Percentiles rank a stretch among this genome's conserved stretches.
Conservation (phyloP, 2,113 vertebrate genomes). For the mouse (Mus musculus) region DNA sequence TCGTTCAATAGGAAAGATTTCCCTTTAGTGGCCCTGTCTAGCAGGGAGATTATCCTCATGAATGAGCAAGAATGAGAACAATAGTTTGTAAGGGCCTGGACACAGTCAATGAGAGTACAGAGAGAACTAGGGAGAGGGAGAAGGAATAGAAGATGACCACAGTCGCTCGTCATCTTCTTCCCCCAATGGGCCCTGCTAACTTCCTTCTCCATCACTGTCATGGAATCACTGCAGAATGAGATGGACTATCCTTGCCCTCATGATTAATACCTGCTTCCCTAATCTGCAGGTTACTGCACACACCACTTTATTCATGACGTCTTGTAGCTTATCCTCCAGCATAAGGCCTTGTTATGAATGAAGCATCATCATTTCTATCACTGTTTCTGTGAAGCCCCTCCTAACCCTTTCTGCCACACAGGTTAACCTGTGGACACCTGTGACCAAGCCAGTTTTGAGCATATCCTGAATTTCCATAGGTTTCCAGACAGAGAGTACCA, state of each 20-base stretch:
- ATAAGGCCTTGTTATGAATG: neutral
- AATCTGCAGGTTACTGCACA: neutral
- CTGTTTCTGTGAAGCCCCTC: neutral
- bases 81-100: conserved; percentile 48
- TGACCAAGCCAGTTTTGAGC: neutral
- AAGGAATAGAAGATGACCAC: neutral
- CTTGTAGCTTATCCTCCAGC: neutral
- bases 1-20: conserved; percentile 73
- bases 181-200: neutral
- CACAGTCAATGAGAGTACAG: conserved; percentile 48
- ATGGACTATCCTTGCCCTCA: neutral
- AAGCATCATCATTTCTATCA: neutral
- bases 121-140: neutral
- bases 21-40: conserved; percentile 63
- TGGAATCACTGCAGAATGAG: neutral
- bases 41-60: conserved; percentile 72
- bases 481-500: neutral
- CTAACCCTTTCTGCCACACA: no score
- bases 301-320: neutral
- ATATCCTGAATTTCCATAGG: neutral
- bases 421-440: neutral
- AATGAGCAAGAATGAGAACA: conserved; percentile 71
- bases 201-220: neutral
- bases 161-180: neutral
- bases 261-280: neutral